phyloP scores from a whole-genome alignment of 2,888 invertebrate species.

The Drosophila fulvimacula region DNA sequence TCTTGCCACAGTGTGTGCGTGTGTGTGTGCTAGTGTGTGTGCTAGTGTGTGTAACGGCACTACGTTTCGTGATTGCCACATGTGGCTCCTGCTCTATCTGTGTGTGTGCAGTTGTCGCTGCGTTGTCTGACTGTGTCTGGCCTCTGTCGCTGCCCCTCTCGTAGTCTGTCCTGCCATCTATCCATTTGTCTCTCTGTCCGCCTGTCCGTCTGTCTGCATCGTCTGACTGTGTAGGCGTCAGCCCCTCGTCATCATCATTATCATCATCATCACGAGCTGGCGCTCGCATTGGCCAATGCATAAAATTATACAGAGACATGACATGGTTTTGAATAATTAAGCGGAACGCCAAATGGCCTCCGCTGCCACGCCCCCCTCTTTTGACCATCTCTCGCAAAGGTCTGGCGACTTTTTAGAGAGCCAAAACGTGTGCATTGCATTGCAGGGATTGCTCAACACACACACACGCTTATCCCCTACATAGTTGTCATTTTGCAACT shows the following conservation, averaged over 20 bases:
- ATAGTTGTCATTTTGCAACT: slow-evolving; percentile 50
- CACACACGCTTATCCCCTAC: slow-evolving; percentile 26
- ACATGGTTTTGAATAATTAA: slow-evolving; percentile 85
- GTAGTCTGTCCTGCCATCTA: slow-evolving; percentile 21
- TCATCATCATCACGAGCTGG: slow-evolving; percentile 42
- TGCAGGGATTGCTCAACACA: slow-evolving; percentile 24
- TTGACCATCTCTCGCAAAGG: neutral
- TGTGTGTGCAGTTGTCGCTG: slow-evolving; percentile 53
- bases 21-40: slow-evolving; percentile 15
- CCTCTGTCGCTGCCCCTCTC: slow-evolving; percentile 30
- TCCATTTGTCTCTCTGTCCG: slow-evolving; percentile 9
- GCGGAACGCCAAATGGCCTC: slow-evolving; percentile 68
- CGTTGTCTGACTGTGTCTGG: slow-evolving; percentile 57
- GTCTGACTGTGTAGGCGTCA: slow-evolving; percentile 58
- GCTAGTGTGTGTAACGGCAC: slow-evolving; percentile 62
- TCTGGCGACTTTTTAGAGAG: slow-evolving; percentile 33
- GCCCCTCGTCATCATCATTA: slow-evolving; percentile 45
- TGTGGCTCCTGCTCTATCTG: slow-evolving; percentile 64
- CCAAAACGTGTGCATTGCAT: slow-evolving; percentile 46
- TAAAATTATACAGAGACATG: slow-evolving; percentile 83
- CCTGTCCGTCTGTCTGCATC: slow-evolving; percentile 15
- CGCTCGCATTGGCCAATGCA: slow-evolving; percentile 80
- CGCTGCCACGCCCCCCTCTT: slow-evolving; percentile 16
- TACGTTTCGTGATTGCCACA: slow-evolving; percentile 73
- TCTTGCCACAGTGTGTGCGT: slow-evolving; percentile 35